A percentile compares a stretch with the other conserved stretches of the same genome.
phyloP scores from a whole-genome alignment of 2,888 invertebrate genomes.

The Rhimphoctona megacephalus region DNA sequence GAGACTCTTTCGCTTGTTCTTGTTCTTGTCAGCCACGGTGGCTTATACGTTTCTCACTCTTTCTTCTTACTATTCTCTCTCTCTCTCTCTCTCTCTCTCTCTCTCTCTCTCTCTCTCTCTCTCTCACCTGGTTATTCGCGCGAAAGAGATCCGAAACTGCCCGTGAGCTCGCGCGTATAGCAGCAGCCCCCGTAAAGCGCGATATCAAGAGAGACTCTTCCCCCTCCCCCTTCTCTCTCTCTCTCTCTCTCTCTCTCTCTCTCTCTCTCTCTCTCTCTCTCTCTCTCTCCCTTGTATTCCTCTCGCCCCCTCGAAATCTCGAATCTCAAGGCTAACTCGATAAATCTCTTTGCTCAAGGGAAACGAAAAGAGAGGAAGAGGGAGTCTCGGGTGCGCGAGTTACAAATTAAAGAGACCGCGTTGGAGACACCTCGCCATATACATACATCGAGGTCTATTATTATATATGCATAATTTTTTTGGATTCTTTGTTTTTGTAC shows the following conservation, averaged over 20 bases:
- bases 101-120: slow-evolving; percentile 15
- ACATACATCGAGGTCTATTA: slow-evolving; percentile 41
- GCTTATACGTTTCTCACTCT: slow-evolving; percentile 50
- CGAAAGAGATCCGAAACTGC: slow-evolving; percentile 42
- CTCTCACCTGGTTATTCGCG: slow-evolving; percentile 7
- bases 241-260: neutral
- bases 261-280: slow-evolving; percentile 5
- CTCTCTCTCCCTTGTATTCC: slow-evolving; percentile 6
- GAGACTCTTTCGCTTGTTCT: slow-evolving; percentile 67
- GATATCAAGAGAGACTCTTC: slow-evolving; percentile 50
- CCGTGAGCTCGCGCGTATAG: slow-evolving; percentile 38
- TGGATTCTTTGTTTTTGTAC: neutral
- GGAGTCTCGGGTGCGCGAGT: slow-evolving; percentile 66
- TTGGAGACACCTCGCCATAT: slow-evolving; percentile 56
- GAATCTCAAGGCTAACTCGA: slow-evolving; percentile 68
- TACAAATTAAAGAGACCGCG: slow-evolving; percentile 70
- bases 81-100: slow-evolving; percentile 7
- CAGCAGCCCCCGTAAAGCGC: slow-evolving; percentile 58
- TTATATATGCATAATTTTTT: slow-evolving; percentile 12
- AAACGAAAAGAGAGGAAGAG: slow-evolving; percentile 63
- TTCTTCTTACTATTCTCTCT: neutral
- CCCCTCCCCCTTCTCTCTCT: neutral
- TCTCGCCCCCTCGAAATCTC: slow-evolving; percentile 61
- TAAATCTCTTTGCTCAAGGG: slow-evolving; percentile 64
- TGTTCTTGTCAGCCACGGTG: slow-evolving; percentile 67